These are phyloP conservation scores for Lathronympha strigana DNA, from an alignment of 2,888 invertebrate genomes.

Conservation along the genomic window DNA sequence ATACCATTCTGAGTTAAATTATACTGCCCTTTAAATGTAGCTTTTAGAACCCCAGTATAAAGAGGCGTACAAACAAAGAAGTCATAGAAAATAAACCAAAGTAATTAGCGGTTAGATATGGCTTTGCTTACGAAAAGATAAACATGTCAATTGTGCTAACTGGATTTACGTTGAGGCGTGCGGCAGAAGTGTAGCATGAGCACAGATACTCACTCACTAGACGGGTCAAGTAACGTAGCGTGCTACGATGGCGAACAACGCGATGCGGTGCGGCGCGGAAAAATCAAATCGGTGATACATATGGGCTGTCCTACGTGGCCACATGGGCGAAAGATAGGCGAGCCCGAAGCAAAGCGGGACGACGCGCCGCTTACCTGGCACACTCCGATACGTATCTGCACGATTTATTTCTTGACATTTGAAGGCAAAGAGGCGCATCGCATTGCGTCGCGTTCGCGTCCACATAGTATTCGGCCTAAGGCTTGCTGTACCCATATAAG, in stretches of 20 bases:
- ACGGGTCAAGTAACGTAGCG: background rate
- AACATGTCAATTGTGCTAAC: conserved; percentile 57
- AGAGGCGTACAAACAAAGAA: conserved; percentile 43
- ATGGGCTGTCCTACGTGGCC: too few relatives aligned
- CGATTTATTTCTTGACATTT: too few relatives aligned
- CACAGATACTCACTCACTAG: background rate
- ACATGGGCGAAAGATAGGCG: too few relatives aligned
- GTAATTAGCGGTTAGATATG: conserved; percentile 50
- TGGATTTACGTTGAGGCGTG: conserved; percentile 52
- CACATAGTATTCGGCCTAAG: too few relatives aligned
- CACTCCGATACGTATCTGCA: too few relatives aligned
- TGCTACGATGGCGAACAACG: background rate
- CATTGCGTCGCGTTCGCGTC: too few relatives aligned
- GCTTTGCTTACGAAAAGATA: conserved; percentile 50
- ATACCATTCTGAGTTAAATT: conserved; percentile 14
- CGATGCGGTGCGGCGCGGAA: too few relatives aligned
- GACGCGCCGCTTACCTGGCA: too few relatives aligned
- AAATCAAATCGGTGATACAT: too few relatives aligned
- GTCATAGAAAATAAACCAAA: conserved; percentile 52
- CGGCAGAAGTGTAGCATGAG: background rate
- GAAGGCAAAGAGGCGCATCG: too few relatives aligned
- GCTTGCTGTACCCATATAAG: too few relatives aligned
- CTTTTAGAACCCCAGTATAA: conserved; percentile 31
- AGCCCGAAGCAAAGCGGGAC: too few relatives aligned
- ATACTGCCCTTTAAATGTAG: conserved; percentile 32